Conservation (phyloP, 2,888 invertebrate species). For the Spodoptera exigua region DNA sequence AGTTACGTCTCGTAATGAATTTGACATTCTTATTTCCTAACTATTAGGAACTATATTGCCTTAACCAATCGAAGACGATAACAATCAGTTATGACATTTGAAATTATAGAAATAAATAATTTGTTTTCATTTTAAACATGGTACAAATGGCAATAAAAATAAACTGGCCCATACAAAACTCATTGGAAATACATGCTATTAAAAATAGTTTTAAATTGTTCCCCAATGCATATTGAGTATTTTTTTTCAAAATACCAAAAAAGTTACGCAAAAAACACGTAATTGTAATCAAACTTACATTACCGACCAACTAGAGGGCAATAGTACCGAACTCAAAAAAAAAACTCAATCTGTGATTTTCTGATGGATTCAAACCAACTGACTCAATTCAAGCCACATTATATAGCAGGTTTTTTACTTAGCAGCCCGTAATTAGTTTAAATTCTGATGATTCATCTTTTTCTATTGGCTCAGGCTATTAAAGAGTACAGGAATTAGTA, state of each 20-base stretch:
- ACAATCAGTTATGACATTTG: constrained; percentile 15
- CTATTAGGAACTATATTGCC: constrained; percentile 16
- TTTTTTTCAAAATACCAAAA: constrained; percentile 17
- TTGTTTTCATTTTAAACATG: too few species aligned
- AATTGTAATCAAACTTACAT: constrained; percentile 52
- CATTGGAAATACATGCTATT: too few species aligned
- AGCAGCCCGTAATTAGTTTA: constrained; percentile 84
- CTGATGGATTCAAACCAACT: constrained; percentile 74
- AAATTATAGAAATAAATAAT: neutral
- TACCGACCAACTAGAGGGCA: constrained; percentile 45
- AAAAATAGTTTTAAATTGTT: too few species aligned
- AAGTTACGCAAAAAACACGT: constrained; percentile 35
- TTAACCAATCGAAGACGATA: constrained; percentile 17
- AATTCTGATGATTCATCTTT: constrained; percentile 86
- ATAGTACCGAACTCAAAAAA: constrained; percentile 48
- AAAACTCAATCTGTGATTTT: constrained; percentile 72
- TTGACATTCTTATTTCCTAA: constrained; percentile 46
- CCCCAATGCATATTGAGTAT: too few species aligned
- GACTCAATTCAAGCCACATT: constrained; percentile 79
- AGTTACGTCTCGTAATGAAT: constrained; percentile 49
- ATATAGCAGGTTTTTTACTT: constrained; percentile 77
- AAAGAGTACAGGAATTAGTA: constrained; percentile 72
- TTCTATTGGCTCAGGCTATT: constrained; percentile 82
- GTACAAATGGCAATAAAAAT: too few species aligned
- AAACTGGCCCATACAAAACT: too few species aligned